phyloP scores from a whole-genome alignment of 2,888 invertebrate species.

The Oscheius sp. region DNA sequence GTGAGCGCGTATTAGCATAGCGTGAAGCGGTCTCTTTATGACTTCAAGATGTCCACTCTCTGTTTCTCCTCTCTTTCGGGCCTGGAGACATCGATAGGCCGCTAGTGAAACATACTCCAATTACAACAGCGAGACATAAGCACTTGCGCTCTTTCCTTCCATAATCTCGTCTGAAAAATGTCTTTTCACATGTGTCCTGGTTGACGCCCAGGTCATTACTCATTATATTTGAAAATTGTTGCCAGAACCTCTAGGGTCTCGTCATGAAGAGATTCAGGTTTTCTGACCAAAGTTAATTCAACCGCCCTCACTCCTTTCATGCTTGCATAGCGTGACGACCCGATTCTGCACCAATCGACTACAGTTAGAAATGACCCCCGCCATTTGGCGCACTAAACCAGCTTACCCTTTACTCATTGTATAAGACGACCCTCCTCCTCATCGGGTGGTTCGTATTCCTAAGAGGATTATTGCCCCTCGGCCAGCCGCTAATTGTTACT shows the following conservation, averaged over 20 bases:
- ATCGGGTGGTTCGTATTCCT: slow-evolving; percentile 31
- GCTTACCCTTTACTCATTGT: neutral
- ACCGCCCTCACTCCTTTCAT: too few species aligned
- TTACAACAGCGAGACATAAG: slow-evolving; percentile 15
- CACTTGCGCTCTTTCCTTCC: neutral
- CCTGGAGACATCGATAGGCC: slow-evolving; percentile 13
- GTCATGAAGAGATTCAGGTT: neutral
- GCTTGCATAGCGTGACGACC: too few species aligned
- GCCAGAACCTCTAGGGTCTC: neutral
- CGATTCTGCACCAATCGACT: neutral
- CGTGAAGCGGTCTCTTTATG: slow-evolving; percentile 15
- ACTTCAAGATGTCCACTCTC: slow-evolving; percentile 31
- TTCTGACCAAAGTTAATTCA: too few species aligned
- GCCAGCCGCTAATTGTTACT: slow-evolving; percentile 29
- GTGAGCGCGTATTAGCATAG: too few species aligned
- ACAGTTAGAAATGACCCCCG: neutral
- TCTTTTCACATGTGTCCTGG: neutral
- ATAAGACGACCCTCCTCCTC: neutral
- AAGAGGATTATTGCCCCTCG: slow-evolving; percentile 34
- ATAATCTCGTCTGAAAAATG: neutral
- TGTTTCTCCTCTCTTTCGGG: too few species aligned
- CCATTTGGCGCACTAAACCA: neutral
- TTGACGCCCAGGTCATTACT: neutral
- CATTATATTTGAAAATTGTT: too few species aligned
- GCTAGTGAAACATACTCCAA: slow-evolving; percentile 12